A percentile compares a stretch with the other conserved stretches of the same genome.
phyloP scores from a whole-genome alignment of 2,888 invertebrate genomes.

The Mechanitis mazaeus region DNA sequence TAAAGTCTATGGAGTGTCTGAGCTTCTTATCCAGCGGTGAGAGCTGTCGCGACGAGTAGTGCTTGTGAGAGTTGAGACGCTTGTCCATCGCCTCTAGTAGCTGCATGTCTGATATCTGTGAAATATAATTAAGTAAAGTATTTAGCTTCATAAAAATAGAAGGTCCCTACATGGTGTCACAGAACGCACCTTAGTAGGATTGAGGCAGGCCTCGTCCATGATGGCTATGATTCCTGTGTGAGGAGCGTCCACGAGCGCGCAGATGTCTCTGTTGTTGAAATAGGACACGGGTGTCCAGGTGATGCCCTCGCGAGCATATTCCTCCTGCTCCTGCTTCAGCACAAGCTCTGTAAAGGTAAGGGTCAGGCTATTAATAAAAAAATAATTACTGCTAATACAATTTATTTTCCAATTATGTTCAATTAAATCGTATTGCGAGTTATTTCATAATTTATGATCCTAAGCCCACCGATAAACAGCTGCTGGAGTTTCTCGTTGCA shows the following conservation, averaged over 20 bases:
- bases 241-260: conserved; percentile 95
- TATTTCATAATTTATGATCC: background rate
- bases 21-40: conserved; percentile 89
- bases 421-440: too few relatives aligned
- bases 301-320: conserved; percentile 96
- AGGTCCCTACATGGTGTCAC: background rate
- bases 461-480: conserved; percentile 86
- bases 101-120: conserved; percentile 80
- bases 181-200: conserved; percentile 86
- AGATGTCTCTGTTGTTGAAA: conserved; percentile 98
- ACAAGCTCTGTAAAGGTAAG: conserved; percentile 84
- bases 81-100: conserved; percentile 95
- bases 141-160: background rate
- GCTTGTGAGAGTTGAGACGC: conserved; percentile 88
- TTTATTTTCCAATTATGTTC: background rate
- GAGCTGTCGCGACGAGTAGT: conserved; percentile 92
- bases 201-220: conserved; percentile 97
- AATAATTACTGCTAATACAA: background rate
- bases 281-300: conserved; percentile 96
- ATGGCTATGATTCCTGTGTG: conserved; percentile 95
- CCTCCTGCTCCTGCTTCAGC: conserved; percentile 98
- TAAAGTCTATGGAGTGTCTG: conserved; percentile 86
- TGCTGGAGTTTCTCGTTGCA: conserved; percentile 99
- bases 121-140: background rate
- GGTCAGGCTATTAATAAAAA: too few relatives aligned